These are phyloP conservation scores for Camelus bactrianus DNA, from an alignment of 2,113 vertebrate species.

Conservation along the genomic window DNA sequence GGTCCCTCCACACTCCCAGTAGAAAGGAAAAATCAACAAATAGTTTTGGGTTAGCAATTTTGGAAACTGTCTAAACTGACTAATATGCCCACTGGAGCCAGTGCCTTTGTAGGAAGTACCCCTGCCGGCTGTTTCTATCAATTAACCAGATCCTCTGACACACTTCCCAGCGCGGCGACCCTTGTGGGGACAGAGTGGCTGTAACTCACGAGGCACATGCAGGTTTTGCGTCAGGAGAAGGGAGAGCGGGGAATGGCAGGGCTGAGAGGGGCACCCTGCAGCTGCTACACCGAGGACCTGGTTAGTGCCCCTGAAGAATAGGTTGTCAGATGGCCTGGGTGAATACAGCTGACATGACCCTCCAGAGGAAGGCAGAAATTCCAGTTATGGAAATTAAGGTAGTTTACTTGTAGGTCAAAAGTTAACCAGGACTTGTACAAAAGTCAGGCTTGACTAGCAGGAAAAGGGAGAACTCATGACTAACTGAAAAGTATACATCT, in stretches of 20 bases:
- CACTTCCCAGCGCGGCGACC: fast-evolving
- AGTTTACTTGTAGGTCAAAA: conserved; percentile 58
- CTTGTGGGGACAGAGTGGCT: not conserved
- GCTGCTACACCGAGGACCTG: conserved; percentile 53
- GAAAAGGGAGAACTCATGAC: conserved; percentile 34
- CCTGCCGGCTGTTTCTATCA: not conserved
- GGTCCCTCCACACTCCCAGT: not conserved
- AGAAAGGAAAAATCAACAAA: conserved; percentile 51
- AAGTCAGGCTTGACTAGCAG: conserved; percentile 21
- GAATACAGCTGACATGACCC: not conserved
- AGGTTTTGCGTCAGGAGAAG: not conserved
- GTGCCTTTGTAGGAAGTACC: not conserved
- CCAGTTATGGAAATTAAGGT: conserved; percentile 50
- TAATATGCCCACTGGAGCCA: not conserved
- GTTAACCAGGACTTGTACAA: conserved; percentile 59
- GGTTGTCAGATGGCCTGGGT: conserved; percentile 45
- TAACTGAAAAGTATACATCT: conserved; percentile 19
- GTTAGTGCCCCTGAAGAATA: conserved; percentile 60
- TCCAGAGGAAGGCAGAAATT: conserved; percentile 21
- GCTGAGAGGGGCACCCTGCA: not conserved
- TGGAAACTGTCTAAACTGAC: not conserved
- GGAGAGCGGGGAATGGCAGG: not conserved
- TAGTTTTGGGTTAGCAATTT: not conserved
- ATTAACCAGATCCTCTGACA: not conserved
- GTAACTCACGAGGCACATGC: not conserved